A percentile compares a stretch with the other conserved stretches of the same genome.
These are phyloP conservation scores for Dasypus novemcinctus DNA, from an alignment of 2,113 vertebrate genomes.

Conservation along the genomic window DNA sequence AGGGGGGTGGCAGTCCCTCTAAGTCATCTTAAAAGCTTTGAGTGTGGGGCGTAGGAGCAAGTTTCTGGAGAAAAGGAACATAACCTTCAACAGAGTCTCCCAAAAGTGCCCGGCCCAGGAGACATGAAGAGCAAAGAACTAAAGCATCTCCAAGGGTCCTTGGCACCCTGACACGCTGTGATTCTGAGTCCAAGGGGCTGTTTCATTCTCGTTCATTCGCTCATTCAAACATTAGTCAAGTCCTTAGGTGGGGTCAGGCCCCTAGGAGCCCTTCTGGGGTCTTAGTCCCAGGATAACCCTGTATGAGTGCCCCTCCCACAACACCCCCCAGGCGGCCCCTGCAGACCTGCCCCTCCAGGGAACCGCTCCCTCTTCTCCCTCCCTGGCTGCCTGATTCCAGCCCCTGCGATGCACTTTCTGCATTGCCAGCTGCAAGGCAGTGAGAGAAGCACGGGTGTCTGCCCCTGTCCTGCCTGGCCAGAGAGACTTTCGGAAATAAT, in stretches of 20 bases:
- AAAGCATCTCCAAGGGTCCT: not conserved
- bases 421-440: not conserved
- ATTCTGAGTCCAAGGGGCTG: not conserved
- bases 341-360: not conserved
- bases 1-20: not conserved
- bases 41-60: not conserved
- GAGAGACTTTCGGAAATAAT: not conserved
- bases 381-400: not conserved
- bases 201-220: not conserved
- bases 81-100: not conserved
- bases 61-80: not conserved
- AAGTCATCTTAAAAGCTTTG: not conserved
- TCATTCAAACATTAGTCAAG: not conserved
- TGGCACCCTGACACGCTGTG: not conserved
- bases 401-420: not conserved
- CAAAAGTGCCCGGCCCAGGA: not conserved
- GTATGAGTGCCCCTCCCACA: not conserved
- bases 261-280: not conserved
- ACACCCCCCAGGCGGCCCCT: not conserved
- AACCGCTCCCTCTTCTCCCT: fast-evolving
- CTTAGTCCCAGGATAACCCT: not conserved
- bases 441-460: not conserved
- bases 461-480: not conserved
- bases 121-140: fast-evolving
- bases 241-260: too few relatives aligned